These are phyloP conservation scores for Paedocypris sp. DNA, from an alignment of 2,113 vertebrate species.

Conservation along the genomic window DNA sequence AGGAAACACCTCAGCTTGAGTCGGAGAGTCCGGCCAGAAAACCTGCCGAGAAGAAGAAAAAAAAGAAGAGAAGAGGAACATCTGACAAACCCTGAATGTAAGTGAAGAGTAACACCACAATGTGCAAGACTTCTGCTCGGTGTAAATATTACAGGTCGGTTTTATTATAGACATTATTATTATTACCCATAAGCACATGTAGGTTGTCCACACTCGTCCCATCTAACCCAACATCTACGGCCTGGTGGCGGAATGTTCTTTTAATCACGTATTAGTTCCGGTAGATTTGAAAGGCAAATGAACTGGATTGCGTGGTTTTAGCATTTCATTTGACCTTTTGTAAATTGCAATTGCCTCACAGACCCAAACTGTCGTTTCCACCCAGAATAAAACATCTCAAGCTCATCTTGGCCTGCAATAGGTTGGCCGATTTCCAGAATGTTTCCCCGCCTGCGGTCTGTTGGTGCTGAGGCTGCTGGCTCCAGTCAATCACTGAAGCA, in stretches of 20 bases:
- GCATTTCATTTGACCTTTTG: conserved; percentile 4
- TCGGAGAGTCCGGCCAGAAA: background rate
- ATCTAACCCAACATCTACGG: background rate
- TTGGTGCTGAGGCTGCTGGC: too few species aligned
- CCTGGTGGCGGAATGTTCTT: conserved; percentile 1
- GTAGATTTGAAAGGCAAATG: conserved; percentile 11
- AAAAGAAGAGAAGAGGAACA: background rate
- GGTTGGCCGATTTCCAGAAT: too few species aligned
- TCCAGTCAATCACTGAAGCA: too few species aligned
- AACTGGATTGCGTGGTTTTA: background rate
- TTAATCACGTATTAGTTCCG: conserved; percentile 22
- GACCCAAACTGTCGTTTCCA: background rate
- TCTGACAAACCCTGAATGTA: background rate
- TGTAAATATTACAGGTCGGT: background rate
- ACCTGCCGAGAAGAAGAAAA: background rate
- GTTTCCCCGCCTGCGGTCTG: too few species aligned
- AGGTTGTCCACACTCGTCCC: background rate
- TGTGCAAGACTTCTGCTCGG: background rate
- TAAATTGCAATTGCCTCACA: conserved; percentile 1
- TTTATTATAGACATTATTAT: background rate
- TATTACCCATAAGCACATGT: too few species aligned
- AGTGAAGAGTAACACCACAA: background rate
- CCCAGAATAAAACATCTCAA: background rate
- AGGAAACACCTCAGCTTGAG: conserved; percentile 3
- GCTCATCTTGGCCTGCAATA: too few species aligned